Evolutionary conservation across 2,888 invertebrate species (phyloP), one percentile per base, ranked within the genome.

Genomic region (Chaetogeoica ovagalla): DNA sequence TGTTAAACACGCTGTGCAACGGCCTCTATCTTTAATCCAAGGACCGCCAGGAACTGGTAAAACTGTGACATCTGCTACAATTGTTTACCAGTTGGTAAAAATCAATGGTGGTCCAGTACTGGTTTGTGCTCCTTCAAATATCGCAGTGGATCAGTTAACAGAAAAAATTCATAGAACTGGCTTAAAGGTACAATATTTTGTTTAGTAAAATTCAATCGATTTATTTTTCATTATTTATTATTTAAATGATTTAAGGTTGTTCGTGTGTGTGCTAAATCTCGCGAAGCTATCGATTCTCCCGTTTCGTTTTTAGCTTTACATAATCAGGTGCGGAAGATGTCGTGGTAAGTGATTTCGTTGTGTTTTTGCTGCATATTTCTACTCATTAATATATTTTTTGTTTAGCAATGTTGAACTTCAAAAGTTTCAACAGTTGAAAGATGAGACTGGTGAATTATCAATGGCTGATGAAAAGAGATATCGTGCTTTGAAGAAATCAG

Each of bases 101-200:
- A 96, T 97, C 85, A 96, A 93, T 84, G 95, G 95, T 7, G 95
- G 95, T 1, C 95, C 96, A 0, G 97, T 99, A 0, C 89, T 99
- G 2, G 99, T 99, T 0, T 99, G 99, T 86, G 98, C 99, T 0
- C 99, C 99, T 0, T 97, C 97, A 82, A 99, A 99, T 87, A 99
- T 98, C 1, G 99, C 99, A 39, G 99, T 99, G 0, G 99, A 99
- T 87, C 99, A 99, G 85, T 89, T 99, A 23, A 98, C 99, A 0
- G 98, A 98, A 87, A 99, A 99, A 87, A 98, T 99, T 79, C 98
- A 99, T 87, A 91, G 93, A 83, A 98, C 98, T 9, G 98, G 98
- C 70, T 89, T 99, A 62, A 98, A 97, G 87, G 90, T 90, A 68
- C 72, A 89, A 89, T 30, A 15, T 57, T 68, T 68, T 52, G 2